Conservation (phyloP, 2,113 vertebrate genomes). For the Mirza zaza region DNA sequence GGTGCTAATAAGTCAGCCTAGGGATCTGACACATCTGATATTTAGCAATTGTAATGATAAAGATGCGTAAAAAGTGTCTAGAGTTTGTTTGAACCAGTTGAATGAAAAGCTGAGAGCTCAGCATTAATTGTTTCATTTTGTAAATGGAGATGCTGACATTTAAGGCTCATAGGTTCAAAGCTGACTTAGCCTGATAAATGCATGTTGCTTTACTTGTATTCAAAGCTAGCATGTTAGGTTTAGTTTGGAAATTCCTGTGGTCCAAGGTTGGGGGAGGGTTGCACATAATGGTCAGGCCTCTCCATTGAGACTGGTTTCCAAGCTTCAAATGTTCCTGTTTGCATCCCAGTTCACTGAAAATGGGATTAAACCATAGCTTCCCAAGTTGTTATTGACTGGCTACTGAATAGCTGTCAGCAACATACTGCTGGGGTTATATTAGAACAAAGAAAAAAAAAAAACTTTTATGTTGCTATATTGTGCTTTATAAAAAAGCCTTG, state of each 20-base stretch:
- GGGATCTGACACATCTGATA: neutral
- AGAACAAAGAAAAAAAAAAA: neutral
- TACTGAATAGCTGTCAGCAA: slow-evolving; percentile 40
- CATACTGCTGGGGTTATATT: neutral
- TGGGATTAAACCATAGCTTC: slow-evolving; percentile 1
- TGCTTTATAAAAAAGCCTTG: slow-evolving; percentile 14
- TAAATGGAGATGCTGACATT: slow-evolving; percentile 24
- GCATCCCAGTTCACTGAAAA: neutral
- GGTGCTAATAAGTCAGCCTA: slow-evolving; percentile 19
- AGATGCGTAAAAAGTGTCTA: neutral
- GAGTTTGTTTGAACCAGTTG: neutral
- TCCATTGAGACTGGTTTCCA: neutral
- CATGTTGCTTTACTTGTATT: neutral
- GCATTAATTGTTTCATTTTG: slow-evolving; percentile 53
- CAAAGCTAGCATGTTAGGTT: neutral
- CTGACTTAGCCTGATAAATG: neutral
- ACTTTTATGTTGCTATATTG: neutral
- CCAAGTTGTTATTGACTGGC: slow-evolving; percentile 29
- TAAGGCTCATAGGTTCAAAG: neutral
- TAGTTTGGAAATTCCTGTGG: neutral
- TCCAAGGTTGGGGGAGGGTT: neutral
- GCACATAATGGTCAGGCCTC: neutral
- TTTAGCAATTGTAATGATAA: neutral
- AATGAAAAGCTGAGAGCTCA: neutral
- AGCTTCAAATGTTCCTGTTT: neutral